Evolutionary conservation across 2,113 vertebrate species (phyloP).

Genomic region (Malaclemys terrapin): DNA sequence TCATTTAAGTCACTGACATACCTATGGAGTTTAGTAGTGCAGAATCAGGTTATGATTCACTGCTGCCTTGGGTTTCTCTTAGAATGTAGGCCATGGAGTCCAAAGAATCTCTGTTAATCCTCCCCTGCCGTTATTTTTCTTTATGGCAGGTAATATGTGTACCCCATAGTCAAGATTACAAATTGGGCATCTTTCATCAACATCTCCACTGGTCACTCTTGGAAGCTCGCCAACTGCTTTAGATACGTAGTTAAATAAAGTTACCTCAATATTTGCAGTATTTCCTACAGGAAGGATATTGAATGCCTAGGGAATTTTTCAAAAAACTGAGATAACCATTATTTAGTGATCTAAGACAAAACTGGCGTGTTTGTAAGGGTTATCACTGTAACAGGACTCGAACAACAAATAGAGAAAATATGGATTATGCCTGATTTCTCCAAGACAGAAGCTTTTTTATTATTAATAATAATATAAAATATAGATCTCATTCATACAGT

Average conservation of each 20-base stretch:
- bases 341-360: neutral
- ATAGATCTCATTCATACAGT: slow-evolving; percentile 88
- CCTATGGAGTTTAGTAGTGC: neutral
- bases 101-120: neutral
- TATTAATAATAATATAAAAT: slow-evolving; percentile 82
- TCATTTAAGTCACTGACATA: neutral
- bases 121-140: neutral
- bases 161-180: neutral
- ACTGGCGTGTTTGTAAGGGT: neutral
- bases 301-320: neutral
- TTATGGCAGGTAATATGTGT: neutral
- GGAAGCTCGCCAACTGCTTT: neutral
- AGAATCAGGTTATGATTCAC: neutral
- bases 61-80: neutral
- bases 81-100: neutral
- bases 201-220: neutral
- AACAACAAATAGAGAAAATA: slow-evolving; percentile 44
- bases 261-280: neutral
- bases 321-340: neutral
- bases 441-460: slow-evolving; percentile 81
- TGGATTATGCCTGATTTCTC: slow-evolving; percentile 79
- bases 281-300: neutral
- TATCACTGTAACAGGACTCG: neutral
- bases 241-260: neutral
- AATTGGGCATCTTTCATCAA: neutral